A percentile compares a stretch with the other conserved stretches of the same genome.
Evolutionary conservation across 2,888 invertebrate genomes (phyloP).

Genomic region (Synergus umbraculus): DNA sequence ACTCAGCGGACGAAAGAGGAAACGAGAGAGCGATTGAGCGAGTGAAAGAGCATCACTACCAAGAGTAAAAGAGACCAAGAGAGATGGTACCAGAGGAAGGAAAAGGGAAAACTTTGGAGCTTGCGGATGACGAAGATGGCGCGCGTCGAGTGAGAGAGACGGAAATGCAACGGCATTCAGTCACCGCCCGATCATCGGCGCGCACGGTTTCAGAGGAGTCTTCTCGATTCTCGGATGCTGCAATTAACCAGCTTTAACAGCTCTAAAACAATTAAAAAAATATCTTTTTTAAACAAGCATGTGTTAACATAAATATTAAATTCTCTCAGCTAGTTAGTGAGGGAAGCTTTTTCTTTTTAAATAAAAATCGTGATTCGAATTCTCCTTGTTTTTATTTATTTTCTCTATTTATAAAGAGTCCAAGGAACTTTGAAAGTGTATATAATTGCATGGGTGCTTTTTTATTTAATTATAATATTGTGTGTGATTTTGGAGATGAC

Average conservation of each 20-base stretch:
- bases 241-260: background rate
- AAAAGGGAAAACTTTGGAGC: slow-evolving; percentile 55
- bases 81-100: slow-evolving; percentile 42
- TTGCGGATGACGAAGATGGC: slow-evolving; percentile 57
- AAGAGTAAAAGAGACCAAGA: slow-evolving; percentile 43
- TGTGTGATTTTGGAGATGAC: slow-evolving; percentile 5
- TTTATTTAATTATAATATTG: background rate
- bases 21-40: slow-evolving; percentile 35
- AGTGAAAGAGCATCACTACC: slow-evolving; percentile 25
- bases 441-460: background rate
- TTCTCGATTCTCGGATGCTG: slow-evolving; percentile 47
- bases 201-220: slow-evolving; percentile 66
- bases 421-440: background rate
- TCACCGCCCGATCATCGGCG: slow-evolving; percentile 76
- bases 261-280: background rate
- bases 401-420: no score
- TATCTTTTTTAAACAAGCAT: background rate
- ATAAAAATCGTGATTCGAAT: background rate
- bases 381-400: no score
- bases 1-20: slow-evolving; percentile 40
- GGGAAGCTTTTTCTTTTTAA: background rate
- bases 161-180: slow-evolving; percentile 65
- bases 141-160: slow-evolving; percentile 53
- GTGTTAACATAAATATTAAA: background rate
- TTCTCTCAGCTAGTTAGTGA: background rate